Base-by-base conservation (phyloP, 1,140 invertebrate genomes). In the Heterodera carotae region DNA sequence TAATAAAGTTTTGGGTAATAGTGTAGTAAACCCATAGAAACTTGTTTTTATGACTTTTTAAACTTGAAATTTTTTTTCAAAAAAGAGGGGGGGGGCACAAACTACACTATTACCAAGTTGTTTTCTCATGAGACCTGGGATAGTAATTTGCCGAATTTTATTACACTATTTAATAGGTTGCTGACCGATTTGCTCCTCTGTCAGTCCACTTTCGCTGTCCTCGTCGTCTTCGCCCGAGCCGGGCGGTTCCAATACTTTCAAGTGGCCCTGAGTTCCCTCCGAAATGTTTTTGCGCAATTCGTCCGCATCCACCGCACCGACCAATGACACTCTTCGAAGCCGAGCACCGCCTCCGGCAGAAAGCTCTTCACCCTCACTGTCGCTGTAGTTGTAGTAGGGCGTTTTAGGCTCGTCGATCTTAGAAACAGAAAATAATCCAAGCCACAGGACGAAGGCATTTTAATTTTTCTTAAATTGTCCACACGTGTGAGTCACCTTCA, bases 301-400 rank as follows among this genome's bases (percentile, higher is more conserved):
- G 48, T 88, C 85, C 15, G 85, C 80, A 68, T 87, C 85, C 10
- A 85, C 80, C 34, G 84, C 84, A 27, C 81, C 84, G 22, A 85
- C 85, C 27, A 87, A 76, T 60, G 85, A 87, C 43, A 88, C 85
- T 43, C 88, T 79, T 73, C 88, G 78, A 27, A 77, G 66, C 22
- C 82, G 75, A 33, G 71, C 70, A 66, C 81, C 75, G 25, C 77
- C 80, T 62, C 64, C 77, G 76, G 92, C 91, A 53, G 90, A 85
- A n/a, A 87, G 89, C 76, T 93, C 92, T 43, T 91, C 91, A 75
- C 92, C 92, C 75, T 92, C 83, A 22, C 83, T 84, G 43, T 91
- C 91, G 66, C 92, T 79, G 36, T 80, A 91, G 83, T 91, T 90
- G 88, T 92, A 93, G 86, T 93, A 99, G 2, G 97, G 97, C 12